Evolutionary conservation across 2,888 invertebrate species (phyloP), one percentile per base, ranked within the genome.

Genomic region (Nemoura dubitans): DNA sequence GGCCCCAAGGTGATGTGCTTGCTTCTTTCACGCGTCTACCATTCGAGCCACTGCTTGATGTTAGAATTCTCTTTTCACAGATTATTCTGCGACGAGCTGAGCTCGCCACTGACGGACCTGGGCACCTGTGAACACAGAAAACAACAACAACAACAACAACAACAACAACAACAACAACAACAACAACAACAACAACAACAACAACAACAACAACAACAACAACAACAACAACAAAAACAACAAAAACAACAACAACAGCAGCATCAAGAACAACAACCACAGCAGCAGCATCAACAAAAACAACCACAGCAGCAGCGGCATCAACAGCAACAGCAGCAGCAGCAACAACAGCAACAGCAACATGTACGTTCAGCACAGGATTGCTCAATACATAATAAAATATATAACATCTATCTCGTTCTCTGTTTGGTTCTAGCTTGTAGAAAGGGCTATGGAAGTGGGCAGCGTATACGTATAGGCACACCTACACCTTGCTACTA

Each of bases 351-450:
- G 10, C 36, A 36, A 36, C 59, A 59, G 14, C 59, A 21, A 59
- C n/a, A 59, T 14, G 59, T 59, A 59, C 14, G 59, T 59, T 3
- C 10, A 59, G 21, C 21, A 21, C 21, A 36, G 59, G 59, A 59
- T 59, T 59, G 14, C 59, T 59, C 59, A 59, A 59, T 59, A 59
- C 59, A 59, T 59, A 59, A 59, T 59, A 59, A 59, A 59, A 59
- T 59, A 59, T 59, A 59, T 59, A 59, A 59, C 14, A 59, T 59
- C 59, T 59, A 59, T 59, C 59, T 59, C 59, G 59, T 59, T 10
- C 59, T 10, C 10, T 36, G 5, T 36, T 36, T 59, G 6, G 16
- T 59, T 21, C 59, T 3, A 59, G 14, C 59, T 7, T 59, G 5
- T 59, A 7, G 59, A 21, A 7, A 59, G 59, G 14, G 2, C 59